A percentile compares a stretch with the other conserved stretches of the same genome.
phyloP scores from a whole-genome alignment of 1,140 invertebrate genomes.

The Drosophila quadrilineata region DNA sequence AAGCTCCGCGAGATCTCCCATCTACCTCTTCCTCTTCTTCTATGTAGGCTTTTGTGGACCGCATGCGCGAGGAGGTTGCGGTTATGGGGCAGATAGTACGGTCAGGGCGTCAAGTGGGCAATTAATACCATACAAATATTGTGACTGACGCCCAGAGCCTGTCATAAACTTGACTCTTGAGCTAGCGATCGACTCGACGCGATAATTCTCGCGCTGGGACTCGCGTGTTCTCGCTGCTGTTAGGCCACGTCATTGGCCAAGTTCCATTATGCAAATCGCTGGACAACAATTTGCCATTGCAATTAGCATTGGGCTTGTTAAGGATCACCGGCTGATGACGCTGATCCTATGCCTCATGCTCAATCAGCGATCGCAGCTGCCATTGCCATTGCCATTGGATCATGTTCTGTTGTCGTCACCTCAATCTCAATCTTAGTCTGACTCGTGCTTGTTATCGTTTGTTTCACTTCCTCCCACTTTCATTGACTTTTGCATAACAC shows the following conservation, averaged over 20 bases:
- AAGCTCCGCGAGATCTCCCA: no score
- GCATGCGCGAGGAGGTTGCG: constrained; percentile 7
- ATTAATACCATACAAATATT: constrained; percentile 76
- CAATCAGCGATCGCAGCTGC: no score
- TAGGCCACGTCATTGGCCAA: no score
- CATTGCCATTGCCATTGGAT: constrained; percentile 72
- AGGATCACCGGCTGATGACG: constrained; percentile 33
- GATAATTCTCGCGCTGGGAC: no score
- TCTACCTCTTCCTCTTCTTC: no score
- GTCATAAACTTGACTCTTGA: constrained; percentile 59
- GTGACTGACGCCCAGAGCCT: constrained; percentile 60
- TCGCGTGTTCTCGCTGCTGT: no score
- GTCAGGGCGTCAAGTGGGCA: constrained; percentile 69
- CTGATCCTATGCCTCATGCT: constrained; percentile 32
- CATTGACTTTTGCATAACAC: no score
- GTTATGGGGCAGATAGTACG: neutral
- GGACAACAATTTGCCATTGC: constrained; percentile 60
- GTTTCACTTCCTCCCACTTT: neutral
- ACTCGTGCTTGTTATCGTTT: neutral
- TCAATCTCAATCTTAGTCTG: constrained; percentile 4
- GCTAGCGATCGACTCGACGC: constrained; percentile 30
- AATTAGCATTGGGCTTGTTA: constrained; percentile 73
- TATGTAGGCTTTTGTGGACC: no score
- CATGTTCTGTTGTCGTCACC: constrained; percentile 51
- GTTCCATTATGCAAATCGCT: constrained; percentile 68